Evolutionary conservation across 2,888 invertebrate genomes (phyloP).

Genomic region (Eristalis pertinax): DNA sequence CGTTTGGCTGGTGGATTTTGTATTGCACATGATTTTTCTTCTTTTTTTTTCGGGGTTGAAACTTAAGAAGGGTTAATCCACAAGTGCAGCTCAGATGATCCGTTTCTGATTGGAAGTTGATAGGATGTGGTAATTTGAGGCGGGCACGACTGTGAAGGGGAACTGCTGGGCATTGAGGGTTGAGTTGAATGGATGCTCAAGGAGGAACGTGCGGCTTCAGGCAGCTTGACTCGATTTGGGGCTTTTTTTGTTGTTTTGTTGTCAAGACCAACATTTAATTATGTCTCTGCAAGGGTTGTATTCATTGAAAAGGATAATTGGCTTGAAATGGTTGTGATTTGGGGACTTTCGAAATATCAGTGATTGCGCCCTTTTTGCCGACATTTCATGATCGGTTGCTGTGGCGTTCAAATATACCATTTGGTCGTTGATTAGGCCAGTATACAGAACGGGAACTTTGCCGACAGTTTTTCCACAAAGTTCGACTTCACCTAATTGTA

Average conservation of each 20-base stretch:
- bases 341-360: not conserved
- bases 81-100: conserved; percentile 60
- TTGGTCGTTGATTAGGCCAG: too few relatives aligned
- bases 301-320: not conserved
- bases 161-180: not conserved
- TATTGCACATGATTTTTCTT: conserved; percentile 26
- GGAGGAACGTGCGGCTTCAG: not conserved
- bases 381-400: not conserved
- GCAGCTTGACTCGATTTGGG: not conserved
- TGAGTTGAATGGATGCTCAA: not conserved
- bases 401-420: not conserved
- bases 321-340: too few relatives aligned
- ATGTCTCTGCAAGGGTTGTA: not conserved
- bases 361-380: not conserved
- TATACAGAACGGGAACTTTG: too few relatives aligned
- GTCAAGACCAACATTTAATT: not conserved
- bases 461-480: too few relatives aligned
- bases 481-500: too few relatives aligned
- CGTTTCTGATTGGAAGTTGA: conserved; percentile 29
- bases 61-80: conserved; percentile 65
- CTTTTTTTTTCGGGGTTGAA: conserved; percentile 39
- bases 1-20: conserved; percentile 46
- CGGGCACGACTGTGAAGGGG: not conserved
- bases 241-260: not conserved
- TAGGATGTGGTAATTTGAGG: conserved; percentile 35